phyloP scores from a whole-genome alignment of 2,888 invertebrate genomes.

The Corythucha ciliata region DNA sequence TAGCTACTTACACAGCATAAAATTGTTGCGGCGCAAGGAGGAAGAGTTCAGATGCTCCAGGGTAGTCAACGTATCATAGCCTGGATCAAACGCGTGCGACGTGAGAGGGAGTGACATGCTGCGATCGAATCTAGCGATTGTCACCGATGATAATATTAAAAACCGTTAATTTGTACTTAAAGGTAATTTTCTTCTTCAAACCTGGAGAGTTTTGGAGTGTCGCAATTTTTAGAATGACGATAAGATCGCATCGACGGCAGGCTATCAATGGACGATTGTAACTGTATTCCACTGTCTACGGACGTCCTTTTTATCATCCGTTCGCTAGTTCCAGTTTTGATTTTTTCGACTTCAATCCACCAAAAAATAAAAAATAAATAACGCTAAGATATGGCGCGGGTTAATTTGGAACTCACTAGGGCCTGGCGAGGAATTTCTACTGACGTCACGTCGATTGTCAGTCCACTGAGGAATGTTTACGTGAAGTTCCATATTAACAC shows the following conservation, averaged over 20 bases:
- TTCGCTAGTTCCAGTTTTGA: slow-evolving; percentile 26
- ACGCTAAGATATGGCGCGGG: too few species aligned
- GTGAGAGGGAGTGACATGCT: slow-evolving; percentile 59
- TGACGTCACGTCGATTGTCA: slow-evolving; percentile 29
- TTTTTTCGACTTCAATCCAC: slow-evolving; percentile 10
- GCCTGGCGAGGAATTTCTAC: slow-evolving; percentile 30
- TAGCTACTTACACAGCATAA: slow-evolving; percentile 75
- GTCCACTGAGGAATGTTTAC: slow-evolving; percentile 38
- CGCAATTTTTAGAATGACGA: slow-evolving; percentile 40
- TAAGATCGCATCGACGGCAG: slow-evolving; percentile 38
- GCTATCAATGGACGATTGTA: slow-evolving; percentile 44
- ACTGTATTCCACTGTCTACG: slow-evolving; percentile 69
- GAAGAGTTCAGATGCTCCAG: slow-evolving; percentile 44
- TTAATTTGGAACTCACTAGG: slow-evolving; percentile 25
- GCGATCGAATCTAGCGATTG: slow-evolving; percentile 51
- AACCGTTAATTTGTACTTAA: not conserved
- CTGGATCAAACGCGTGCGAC: slow-evolving; percentile 34
- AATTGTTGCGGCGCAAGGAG: slow-evolving; percentile 66
- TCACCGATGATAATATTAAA: too few species aligned
- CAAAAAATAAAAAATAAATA: slow-evolving; percentile 4
- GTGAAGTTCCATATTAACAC: slow-evolving; percentile 43
- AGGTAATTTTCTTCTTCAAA: slow-evolving; percentile 6
- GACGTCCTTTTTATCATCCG: slow-evolving; percentile 62
- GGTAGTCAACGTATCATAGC: slow-evolving; percentile 22
- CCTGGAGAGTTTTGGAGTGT: slow-evolving; percentile 45